phyloP scores from a whole-genome alignment of 2,797 vertebrate genomes.

The Neomorphus geoffroyi region DNA sequence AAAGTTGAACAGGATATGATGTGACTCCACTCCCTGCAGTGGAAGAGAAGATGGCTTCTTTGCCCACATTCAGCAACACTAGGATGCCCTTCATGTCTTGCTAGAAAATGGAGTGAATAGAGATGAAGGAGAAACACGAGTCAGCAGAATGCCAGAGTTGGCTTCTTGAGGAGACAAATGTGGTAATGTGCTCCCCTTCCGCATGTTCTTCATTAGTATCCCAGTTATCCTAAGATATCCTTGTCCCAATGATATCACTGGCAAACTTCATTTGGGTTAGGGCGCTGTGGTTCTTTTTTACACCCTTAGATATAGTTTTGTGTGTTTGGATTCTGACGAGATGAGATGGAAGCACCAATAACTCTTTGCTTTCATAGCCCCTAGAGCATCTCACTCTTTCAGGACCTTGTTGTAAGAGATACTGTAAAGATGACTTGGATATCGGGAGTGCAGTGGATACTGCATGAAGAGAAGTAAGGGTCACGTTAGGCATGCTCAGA shows the following conservation, averaged over 20 bases:
- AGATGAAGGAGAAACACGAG: not conserved
- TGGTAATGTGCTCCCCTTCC: not conserved
- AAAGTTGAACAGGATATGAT: not conserved
- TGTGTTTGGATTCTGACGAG: not conserved
- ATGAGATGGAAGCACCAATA: not conserved
- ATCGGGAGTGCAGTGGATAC: not conserved
- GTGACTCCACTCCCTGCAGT: not conserved
- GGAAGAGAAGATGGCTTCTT: rapidly evolving
- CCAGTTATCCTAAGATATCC: not conserved
- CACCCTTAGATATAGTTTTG: not conserved
- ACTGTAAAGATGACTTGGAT: not conserved
- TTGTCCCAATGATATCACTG: not conserved
- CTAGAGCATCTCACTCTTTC: not conserved
- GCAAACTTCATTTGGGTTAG: not conserved
- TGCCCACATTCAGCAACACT: not conserved
- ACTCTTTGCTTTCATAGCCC: not conserved
- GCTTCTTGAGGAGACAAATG: not conserved
- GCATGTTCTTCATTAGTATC: not conserved
- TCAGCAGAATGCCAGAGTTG: not conserved
- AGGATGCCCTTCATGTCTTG: not conserved
- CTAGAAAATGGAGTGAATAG: not conserved
- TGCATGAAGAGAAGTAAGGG: not conserved
- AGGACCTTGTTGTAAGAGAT: not conserved
- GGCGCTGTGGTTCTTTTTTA: not conserved
- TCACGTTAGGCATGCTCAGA: not conserved